A percentile compares a stretch with the other conserved stretches of the same genome.
Evolutionary conservation across 2,888 invertebrate species (phyloP).

Genomic region (Cataglyphis albicans): DNA sequence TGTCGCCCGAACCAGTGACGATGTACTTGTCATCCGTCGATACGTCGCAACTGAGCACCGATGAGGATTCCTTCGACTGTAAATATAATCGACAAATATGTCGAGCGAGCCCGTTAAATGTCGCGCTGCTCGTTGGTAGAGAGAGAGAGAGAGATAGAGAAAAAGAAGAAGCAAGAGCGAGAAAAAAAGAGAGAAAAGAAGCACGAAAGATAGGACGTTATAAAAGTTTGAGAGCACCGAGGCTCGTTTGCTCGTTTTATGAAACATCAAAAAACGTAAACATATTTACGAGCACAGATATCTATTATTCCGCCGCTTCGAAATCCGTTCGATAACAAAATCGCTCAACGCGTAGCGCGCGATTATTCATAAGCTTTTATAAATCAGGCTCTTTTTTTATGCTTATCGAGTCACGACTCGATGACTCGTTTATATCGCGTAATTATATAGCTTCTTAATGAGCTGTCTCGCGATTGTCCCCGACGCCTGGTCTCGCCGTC

Average conservation of each 20-base stretch:
- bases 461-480: constrained; percentile 45
- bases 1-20: constrained; percentile 99
- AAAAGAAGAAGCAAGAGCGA: no score
- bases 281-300: constrained; percentile 43
- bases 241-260: constrained; percentile 27
- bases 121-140: not conserved
- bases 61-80: constrained; percentile 98
- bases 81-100: constrained; percentile 62
- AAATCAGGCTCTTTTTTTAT: constrained; percentile 27
- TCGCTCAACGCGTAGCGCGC: constrained; percentile 19
- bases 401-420: constrained; percentile 36
- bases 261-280: constrained; percentile 32
- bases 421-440: constrained; percentile 43
- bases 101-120: constrained; percentile 41
- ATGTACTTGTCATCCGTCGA: constrained; percentile 99
- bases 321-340: constrained; percentile 48
- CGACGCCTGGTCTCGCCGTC: constrained; percentile 21
- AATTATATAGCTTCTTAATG: constrained; percentile 51
- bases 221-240: constrained; percentile 25
- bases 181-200: not conserved
- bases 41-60: constrained; percentile 99
- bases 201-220: not conserved
- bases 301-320: constrained; percentile 32
- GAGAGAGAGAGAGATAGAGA: no score
- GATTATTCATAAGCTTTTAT: constrained; percentile 37